These are phyloP conservation scores for Thalpophila matura DNA, from an alignment of 2,888 invertebrate genomes.

Conservation along the genomic window DNA sequence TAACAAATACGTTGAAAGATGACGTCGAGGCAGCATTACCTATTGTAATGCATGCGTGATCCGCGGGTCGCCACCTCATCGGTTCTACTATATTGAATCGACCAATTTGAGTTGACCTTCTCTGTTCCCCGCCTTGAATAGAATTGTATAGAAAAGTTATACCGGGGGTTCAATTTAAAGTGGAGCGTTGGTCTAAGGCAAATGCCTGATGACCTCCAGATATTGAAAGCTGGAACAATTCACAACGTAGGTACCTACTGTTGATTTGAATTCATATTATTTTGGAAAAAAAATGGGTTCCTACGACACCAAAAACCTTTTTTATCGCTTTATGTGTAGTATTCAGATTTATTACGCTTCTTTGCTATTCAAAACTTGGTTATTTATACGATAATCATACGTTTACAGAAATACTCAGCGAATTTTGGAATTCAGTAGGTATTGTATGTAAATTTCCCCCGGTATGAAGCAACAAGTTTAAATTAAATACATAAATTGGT, in stretches of 20 bases:
- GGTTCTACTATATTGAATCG: slow-evolving; percentile 65
- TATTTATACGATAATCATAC: slow-evolving; percentile 9
- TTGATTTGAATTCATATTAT: slow-evolving; percentile 16
- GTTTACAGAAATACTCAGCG: slow-evolving; percentile 22
- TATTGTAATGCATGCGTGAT: slow-evolving; percentile 87
- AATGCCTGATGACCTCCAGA: slow-evolving; percentile 81
- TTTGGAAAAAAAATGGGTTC: no score
- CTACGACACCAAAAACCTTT: slow-evolving; percentile 2
- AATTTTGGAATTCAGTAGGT: slow-evolving; percentile 45
- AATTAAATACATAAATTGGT: slow-evolving; percentile 67
- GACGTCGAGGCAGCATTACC: slow-evolving; percentile 81
- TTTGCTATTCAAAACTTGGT: no score
- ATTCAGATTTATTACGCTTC: slow-evolving; percentile 3
- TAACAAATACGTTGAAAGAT: slow-evolving; percentile 71
- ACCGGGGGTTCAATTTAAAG: slow-evolving; percentile 65
- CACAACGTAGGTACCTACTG: slow-evolving; percentile 45
- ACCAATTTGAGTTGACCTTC: slow-evolving; percentile 72
- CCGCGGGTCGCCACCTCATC: slow-evolving; percentile 80
- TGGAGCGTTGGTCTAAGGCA: slow-evolving; percentile 72
- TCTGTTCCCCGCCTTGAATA: slow-evolving; percentile 45
- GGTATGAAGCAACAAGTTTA: slow-evolving; percentile 62
- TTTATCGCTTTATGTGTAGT: neutral
- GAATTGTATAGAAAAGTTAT: slow-evolving; percentile 12
- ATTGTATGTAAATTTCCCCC: slow-evolving; percentile 69
- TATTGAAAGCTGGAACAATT: slow-evolving; percentile 73